Conservation (phyloP, 2,113 vertebrate species). For the Melanotaenia duboulayi region DNA sequence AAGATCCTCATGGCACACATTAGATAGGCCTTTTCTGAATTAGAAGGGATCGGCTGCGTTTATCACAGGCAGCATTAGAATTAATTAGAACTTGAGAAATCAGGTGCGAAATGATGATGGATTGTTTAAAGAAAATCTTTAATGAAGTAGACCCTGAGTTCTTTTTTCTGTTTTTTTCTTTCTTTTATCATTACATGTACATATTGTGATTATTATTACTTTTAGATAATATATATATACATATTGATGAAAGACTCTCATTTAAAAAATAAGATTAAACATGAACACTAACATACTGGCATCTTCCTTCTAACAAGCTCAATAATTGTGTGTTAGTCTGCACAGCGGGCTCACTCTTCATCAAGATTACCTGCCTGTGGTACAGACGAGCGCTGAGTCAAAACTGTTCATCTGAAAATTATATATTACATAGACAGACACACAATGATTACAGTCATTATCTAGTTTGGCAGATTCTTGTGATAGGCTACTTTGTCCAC, state of each 20-base stretch:
- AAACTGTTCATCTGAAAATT: not conserved
- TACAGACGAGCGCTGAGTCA: not conserved
- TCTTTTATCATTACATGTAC: too few species aligned
- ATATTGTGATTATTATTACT: too few species aligned
- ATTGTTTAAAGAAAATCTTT: conserved; percentile 35
- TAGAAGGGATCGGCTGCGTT: conserved; percentile 15
- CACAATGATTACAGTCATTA: conserved; percentile 46
- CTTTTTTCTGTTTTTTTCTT: too few species aligned
- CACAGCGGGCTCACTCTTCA: conserved; percentile 14
- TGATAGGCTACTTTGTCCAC: conserved; percentile 35
- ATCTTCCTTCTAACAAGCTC: conserved; percentile 3
- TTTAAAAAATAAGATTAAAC: not conserved
- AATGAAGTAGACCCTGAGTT: too few species aligned
- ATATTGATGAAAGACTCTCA: not conserved
- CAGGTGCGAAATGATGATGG: conserved; percentile 8
- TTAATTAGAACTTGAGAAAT: conserved; percentile 2
- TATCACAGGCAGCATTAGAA: conserved; percentile 25
- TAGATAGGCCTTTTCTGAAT: conserved; percentile 23
- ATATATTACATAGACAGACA: conserved; percentile 6
- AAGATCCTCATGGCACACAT: conserved; percentile 50
- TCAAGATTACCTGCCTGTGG: conserved; percentile 11
- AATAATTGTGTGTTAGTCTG: not conserved
- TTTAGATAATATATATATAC: too few species aligned
- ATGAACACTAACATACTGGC: not conserved
- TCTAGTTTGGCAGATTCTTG: conserved; percentile 46